Evolutionary conservation across 1,140 invertebrate species (phyloP), one percentile per base, ranked within the genome.

Genomic region (Tenebrio molitor): DNA sequence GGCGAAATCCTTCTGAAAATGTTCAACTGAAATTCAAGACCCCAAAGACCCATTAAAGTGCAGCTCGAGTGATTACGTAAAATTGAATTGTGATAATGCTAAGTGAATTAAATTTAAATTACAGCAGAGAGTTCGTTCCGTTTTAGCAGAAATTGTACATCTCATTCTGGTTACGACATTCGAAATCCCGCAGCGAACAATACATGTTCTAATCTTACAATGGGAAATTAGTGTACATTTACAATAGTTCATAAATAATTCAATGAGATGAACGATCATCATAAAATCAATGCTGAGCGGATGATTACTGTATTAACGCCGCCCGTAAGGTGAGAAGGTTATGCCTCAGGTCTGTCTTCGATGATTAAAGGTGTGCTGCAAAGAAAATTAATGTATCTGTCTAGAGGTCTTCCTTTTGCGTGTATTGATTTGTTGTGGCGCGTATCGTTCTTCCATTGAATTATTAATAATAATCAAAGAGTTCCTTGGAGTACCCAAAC

Each of bases 311-410:
- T 8, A 29, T 29, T 29, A 29, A 4, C 25, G n/a, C 12, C 2
- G n/a, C 12, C 2, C 4, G 4, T 16, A 4, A 46, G 12, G 42
- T 46, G 42, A 41, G 36, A 41, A 41, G 12, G 36, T 41, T 14
- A 41, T 4, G 36, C 12, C 8, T 29, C 25, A 29, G 4, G 36
- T 29, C 5, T 46, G 42, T 6, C 42, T 46, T 46, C 17, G 17
- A 12, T 17, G 42, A 5, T 15, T 15, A 16, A 16, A 46, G 42
- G 42, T 46, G 42, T 46, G 42, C 15, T 66, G 34, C 5, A 70
- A 29, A 64, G 36, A 69, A 62, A 29, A 74, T 70, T 16, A 50
- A 50, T 64, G 71, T 71, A 50, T 25, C 12, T 25, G 53, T 7
- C 21, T 25, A 25, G 29, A 62, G 21, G 12, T 39, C 15, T 46